Evolutionary conservation across 2,113 vertebrate species (phyloP).

Genomic region (Microcebus griseorufus): DNA sequence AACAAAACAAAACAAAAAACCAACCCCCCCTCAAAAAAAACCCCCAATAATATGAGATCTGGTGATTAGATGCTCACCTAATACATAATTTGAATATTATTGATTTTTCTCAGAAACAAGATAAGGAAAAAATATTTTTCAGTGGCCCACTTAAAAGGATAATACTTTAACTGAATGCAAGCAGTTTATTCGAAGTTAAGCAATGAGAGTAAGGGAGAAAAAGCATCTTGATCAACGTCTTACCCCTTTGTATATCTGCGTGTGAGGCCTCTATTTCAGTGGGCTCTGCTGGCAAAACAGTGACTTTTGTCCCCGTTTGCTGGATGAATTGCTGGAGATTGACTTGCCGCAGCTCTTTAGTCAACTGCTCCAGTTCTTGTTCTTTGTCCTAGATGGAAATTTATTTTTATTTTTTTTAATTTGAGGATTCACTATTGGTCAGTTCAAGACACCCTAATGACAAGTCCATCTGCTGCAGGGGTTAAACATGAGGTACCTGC

Average conservation of each 20-base stretch:
- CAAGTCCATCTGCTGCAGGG: not conserved
- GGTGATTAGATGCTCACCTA: not conserved
- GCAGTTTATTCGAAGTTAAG: not conserved
- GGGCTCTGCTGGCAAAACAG: slow-evolving; percentile 94
- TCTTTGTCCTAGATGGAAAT: slow-evolving; percentile 91
- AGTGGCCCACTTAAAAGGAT: not conserved
- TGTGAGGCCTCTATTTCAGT: slow-evolving; percentile 87
- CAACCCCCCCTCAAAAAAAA: too few species aligned
- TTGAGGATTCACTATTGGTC: not conserved
- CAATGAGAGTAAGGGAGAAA: not conserved
- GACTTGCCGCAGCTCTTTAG: slow-evolving; percentile 97
- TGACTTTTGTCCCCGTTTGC: slow-evolving; percentile 98
- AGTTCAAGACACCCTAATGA: not conserved
- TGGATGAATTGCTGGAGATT: slow-evolving; percentile 99
- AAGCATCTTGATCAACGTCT: not conserved
- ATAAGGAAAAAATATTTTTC: not conserved
- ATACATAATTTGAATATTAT: not conserved
- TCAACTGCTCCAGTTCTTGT: slow-evolving; percentile 96
- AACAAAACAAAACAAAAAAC: too few species aligned
- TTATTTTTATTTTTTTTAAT: not conserved
- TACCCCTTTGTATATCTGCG: slow-evolving; percentile 86
- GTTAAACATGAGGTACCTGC: accelerated
- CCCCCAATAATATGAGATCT: not conserved
- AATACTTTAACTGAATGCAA: not conserved
- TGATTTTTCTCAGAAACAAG: not conserved